Evolutionary conservation across 1,140 invertebrate genomes (phyloP).

Genomic region (Tribolium castaneum): DNA sequence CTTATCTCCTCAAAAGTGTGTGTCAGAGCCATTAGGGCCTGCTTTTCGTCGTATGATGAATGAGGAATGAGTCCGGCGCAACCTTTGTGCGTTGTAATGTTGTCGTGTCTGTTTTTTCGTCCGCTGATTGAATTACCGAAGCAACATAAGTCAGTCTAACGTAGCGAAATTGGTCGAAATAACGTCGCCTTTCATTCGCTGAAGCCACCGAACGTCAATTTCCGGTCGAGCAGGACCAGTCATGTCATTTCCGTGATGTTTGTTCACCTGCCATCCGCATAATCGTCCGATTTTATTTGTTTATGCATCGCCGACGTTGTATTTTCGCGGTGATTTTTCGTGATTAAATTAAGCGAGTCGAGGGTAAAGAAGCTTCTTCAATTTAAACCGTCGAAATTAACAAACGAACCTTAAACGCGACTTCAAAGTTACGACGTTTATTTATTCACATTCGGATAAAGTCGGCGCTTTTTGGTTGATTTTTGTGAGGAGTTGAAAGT

Average conservation of each 20-base stretch:
- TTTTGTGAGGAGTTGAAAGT: background rate
- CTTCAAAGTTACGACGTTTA: constrained; percentile 2
- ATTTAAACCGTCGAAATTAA: constrained; percentile 5
- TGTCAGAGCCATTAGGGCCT: too few species aligned
- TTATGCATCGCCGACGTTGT: background rate
- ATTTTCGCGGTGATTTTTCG: background rate
- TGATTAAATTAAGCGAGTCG: background rate
- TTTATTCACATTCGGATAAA: background rate
- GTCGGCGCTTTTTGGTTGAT: background rate
- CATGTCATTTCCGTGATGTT: constrained; percentile 11
- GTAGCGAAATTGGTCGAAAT: constrained; percentile 5
- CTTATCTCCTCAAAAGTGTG: too few species aligned
- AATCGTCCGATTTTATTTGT: constrained; percentile 17
- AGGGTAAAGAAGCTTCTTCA: background rate
- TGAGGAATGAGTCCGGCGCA: too few species aligned
- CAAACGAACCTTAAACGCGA: constrained; percentile 2
- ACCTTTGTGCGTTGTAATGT: too few species aligned
- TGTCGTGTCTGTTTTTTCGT: background rate
- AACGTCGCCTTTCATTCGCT: constrained; percentile 8
- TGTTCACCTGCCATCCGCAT: constrained; percentile 12
- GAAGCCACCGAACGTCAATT: background rate
- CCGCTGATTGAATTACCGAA: background rate
- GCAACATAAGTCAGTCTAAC: background rate
- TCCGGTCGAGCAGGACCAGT: background rate
- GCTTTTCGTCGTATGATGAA: too few species aligned